A percentile compares a stretch with the other conserved stretches of the same genome.
Evolutionary conservation across 1,140 invertebrate species (phyloP).

Genomic region (Caenorhabditis latens): DNA sequence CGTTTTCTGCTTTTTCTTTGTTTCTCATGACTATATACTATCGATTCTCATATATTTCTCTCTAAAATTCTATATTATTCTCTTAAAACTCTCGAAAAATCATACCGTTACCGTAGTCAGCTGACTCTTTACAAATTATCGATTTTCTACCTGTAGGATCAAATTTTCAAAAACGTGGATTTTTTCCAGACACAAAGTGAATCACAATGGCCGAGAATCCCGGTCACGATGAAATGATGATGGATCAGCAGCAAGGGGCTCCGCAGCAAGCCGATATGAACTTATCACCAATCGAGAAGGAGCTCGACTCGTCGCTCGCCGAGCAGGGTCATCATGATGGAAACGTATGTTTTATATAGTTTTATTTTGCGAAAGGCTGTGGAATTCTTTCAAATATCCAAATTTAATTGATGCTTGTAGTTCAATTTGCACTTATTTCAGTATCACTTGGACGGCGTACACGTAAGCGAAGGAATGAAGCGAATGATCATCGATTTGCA

Average conservation of each 20-base stretch:
- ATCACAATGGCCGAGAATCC: constrained; percentile 14
- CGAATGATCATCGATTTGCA: constrained; percentile 75
- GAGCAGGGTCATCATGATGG: background rate
- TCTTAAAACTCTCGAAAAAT: background rate
- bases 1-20: too few species aligned
- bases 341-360: background rate
- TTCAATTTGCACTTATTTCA: background rate
- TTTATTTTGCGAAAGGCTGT: background rate
- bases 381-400: background rate
- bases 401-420: background rate
- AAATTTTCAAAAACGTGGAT: background rate
- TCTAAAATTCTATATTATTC: background rate
- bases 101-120: background rate
- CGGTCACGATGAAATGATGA: constrained; percentile 35
- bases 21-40: too few species aligned
- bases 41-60: background rate
- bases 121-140: background rate
- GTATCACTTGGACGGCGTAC: constrained; percentile 59
- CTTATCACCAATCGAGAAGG: constrained; percentile 18
- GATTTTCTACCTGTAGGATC: too few species aligned
- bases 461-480: constrained; percentile 72
- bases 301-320: background rate
- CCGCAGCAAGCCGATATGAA: background rate
- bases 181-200: constrained; percentile 7
- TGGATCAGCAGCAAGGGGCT: constrained; percentile 35